A percentile compares a stretch with the other conserved stretches of the same genome.
Conservation (phyloP, 2,113 vertebrate genomes). For the Canis aureus region DNA sequence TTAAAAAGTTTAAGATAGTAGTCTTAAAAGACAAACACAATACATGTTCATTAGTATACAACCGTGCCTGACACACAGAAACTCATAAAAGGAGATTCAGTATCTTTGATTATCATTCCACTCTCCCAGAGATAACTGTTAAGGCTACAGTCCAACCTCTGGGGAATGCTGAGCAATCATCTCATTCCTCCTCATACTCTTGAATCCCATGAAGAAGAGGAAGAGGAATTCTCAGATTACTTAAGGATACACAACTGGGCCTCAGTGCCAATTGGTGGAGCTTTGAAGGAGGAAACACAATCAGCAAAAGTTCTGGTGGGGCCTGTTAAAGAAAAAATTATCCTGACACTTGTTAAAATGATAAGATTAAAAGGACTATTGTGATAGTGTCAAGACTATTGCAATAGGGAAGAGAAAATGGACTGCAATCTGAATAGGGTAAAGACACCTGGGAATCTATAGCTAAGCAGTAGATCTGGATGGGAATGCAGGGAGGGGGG, state of each 20-base stretch:
- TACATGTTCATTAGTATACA: not conserved
- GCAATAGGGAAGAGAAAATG: not conserved
- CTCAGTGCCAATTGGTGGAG: not conserved
- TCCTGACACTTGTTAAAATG: conserved; percentile 8
- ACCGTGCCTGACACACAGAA: not conserved
- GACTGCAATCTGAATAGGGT: not conserved
- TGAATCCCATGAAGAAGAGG: not conserved
- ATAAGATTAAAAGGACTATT: not conserved
- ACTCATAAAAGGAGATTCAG: not conserved
- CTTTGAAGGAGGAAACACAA: not conserved
- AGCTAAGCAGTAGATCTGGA: not conserved
- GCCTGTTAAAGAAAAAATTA: conserved; percentile 9
- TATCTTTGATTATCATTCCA: conserved; percentile 5
- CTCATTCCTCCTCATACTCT: not conserved
- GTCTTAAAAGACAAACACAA: not conserved
- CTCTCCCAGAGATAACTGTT: not conserved
- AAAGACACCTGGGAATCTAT: not conserved
- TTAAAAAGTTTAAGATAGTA: not conserved
- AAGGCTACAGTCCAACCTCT: not conserved
- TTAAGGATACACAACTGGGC: not conserved
- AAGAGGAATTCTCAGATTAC: conserved; percentile 3
- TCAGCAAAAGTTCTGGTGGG: not conserved
- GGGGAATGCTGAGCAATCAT: not conserved
- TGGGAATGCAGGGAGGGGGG: not conserved
- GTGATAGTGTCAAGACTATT: not conserved